A percentile compares a stretch with the other conserved stretches of the same genome.
Conservation (phyloP, 23 tunicate species). For the Styela plicata region DNA sequence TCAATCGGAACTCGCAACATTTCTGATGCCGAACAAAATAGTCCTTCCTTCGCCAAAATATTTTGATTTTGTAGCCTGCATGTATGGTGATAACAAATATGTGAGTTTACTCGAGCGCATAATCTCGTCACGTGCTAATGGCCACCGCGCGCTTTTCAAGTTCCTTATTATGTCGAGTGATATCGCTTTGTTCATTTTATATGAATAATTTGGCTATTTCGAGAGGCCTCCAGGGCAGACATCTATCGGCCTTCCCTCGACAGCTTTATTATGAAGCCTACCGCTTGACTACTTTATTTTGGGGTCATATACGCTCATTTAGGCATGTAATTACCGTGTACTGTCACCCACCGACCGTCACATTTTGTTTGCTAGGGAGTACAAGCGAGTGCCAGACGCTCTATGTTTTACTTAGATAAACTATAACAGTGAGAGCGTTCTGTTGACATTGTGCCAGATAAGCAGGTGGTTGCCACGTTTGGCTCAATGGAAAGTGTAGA, state of each 20-base stretch:
- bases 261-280: neutral
- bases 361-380: neutral
- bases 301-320: neutral
- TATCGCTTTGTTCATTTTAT: constrained; percentile 3
- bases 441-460: neutral
- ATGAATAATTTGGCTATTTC: neutral
- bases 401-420: constrained; percentile 11
- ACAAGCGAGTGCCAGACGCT: constrained; percentile 29
- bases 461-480: neutral
- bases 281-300: neutral
- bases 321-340: neutral
- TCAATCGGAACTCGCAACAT: too few species aligned
- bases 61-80: neutral
- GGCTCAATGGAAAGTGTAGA: too few species aligned
- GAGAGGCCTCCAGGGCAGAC: neutral
- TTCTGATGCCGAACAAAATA: too few species aligned
- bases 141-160: constrained; percentile 4
- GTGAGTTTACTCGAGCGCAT: neutral
- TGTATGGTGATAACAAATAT: neutral
- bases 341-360: neutral
- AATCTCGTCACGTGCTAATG: neutral
- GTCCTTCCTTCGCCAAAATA: too few species aligned
- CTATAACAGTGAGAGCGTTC: neutral
- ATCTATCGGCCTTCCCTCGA: neutral
- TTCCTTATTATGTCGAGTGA: neutral